Evolutionary conservation across 1,140 invertebrate genomes (phyloP).

Genomic region (Orussus abietinus): DNA sequence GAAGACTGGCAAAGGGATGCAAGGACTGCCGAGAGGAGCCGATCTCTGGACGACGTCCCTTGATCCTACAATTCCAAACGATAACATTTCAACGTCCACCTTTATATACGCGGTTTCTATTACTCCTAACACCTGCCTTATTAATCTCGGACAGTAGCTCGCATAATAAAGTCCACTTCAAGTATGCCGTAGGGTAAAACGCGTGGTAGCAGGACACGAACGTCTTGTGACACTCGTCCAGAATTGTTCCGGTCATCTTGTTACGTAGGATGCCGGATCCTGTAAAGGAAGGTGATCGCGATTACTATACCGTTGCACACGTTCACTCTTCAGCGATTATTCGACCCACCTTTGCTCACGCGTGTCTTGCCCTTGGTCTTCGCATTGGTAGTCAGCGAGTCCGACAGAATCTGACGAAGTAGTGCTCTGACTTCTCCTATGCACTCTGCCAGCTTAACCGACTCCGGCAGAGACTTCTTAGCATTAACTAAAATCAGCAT

Average conservation of each 20-base stretch:
- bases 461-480: conserved; percentile 65
- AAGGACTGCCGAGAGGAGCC: conserved; percentile 75
- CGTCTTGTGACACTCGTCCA: conserved; percentile 87
- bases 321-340: too few species aligned
- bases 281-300: conserved; percentile 14
- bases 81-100: conserved; percentile 24
- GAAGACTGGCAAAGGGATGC: conserved; percentile 76
- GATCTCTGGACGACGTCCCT: conserved; percentile 56
- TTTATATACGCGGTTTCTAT: too few species aligned
- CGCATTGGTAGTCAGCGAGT: conserved; percentile 58
- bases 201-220: conserved; percentile 92
- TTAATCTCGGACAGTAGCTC: conserved; percentile 77
- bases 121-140: conserved; percentile 67
- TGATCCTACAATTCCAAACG: conserved; percentile 35
- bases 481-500: conserved; percentile 12
- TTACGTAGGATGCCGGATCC: conserved; percentile 21
- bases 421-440: conserved; percentile 82
- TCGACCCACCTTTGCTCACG: conserved; percentile 33
- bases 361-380: conserved; percentile 44
- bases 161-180: conserved; percentile 91
- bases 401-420: conserved; percentile 79
- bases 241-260: conserved; percentile 64
- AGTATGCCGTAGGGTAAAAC: conserved; percentile 88
- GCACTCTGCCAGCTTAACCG: conserved; percentile 75
- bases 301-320: too few species aligned